Evolutionary conservation across 2,113 vertebrate species (phyloP).

Genomic region (Trematomus loennbergii): DNA sequence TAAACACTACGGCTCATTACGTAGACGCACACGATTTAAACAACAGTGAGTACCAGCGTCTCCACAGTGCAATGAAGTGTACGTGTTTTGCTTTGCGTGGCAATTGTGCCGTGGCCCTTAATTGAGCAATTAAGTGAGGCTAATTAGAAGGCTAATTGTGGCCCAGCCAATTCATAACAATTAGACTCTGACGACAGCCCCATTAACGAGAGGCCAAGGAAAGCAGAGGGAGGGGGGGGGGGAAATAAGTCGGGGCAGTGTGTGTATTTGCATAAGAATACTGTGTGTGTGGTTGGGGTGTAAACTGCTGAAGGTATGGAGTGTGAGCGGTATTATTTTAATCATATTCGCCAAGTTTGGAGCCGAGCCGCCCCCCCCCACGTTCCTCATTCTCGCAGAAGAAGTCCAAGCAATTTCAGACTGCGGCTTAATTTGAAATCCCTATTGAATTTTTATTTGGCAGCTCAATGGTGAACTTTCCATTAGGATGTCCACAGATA

Average conservation of each 20-base stretch:
- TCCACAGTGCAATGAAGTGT: slow-evolving; percentile 73
- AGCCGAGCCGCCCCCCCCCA: slow-evolving; percentile 31
- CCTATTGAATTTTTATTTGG: slow-evolving; percentile 78
- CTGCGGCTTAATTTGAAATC: slow-evolving; percentile 75
- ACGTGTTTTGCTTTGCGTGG: slow-evolving; percentile 84
- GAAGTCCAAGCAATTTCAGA: slow-evolving; percentile 63
- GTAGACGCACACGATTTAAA: slow-evolving; percentile 65
- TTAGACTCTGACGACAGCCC: slow-evolving; percentile 86
- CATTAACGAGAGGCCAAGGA: slow-evolving; percentile 81
- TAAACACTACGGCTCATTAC: slow-evolving; percentile 66
- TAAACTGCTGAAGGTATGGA: slow-evolving; percentile 32
- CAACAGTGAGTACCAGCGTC: slow-evolving; percentile 66
- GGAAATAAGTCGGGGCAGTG: slow-evolving; percentile 37
- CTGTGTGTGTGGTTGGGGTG: slow-evolving; percentile 31
- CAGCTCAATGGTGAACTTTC: slow-evolving; percentile 76
- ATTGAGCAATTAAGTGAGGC: slow-evolving; percentile 89
- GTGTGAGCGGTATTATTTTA: slow-evolving; percentile 45
- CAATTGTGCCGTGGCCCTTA: slow-evolving; percentile 84
- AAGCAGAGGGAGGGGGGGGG: slow-evolving; percentile 39
- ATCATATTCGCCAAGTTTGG: slow-evolving; percentile 57
- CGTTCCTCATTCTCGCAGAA: slow-evolving; percentile 35
- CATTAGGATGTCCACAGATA: slow-evolving; percentile 80
- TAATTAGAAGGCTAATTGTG: slow-evolving; percentile 90
- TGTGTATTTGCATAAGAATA: slow-evolving; percentile 73
- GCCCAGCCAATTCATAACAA: slow-evolving; percentile 88